Conservation (phyloP, 2,888 invertebrate genomes). For the Atherix ibis region DNA sequence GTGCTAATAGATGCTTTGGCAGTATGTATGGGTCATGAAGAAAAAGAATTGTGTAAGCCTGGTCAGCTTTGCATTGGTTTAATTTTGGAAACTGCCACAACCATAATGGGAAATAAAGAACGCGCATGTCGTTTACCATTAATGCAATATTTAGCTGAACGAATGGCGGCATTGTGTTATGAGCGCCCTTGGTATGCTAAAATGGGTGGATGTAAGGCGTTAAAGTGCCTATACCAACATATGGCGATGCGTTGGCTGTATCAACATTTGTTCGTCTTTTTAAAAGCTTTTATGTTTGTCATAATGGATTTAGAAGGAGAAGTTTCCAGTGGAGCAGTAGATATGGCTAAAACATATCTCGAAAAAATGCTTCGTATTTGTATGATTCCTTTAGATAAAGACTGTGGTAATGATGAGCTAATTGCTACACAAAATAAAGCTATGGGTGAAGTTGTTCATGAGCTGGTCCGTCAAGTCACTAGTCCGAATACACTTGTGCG, state of each 20-base stretch:
- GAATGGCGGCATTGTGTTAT: constrained; percentile 88
- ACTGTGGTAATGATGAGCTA: constrained; percentile 35
- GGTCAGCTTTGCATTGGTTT: constrained; percentile 77
- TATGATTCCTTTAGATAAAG: constrained; percentile 34
- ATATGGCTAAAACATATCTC: constrained; percentile 83
- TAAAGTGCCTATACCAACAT: constrained; percentile 75
- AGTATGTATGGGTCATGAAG: constrained; percentile 92
- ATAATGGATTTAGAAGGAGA: constrained; percentile 93
- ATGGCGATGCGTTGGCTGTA: constrained; percentile 82
- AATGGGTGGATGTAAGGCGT: constrained; percentile 86
- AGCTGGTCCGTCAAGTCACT: constrained; percentile 83
- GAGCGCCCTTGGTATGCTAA: constrained; percentile 98
- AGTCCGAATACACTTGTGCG: constrained; percentile 83
- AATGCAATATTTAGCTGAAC: constrained; percentile 87
- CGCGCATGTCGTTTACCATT: constrained; percentile 79
- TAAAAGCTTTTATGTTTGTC: constrained; percentile 78
- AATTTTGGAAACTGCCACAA: constrained; percentile 79
- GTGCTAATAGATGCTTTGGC: constrained; percentile 85
- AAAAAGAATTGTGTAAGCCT: constrained; percentile 89
- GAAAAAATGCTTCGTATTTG: constrained; percentile 77
- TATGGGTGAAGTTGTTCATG: constrained; percentile 76
- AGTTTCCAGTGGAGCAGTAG: constrained; percentile 91
- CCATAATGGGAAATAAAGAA: constrained; percentile 74
- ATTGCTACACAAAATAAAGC: constrained; percentile 64
- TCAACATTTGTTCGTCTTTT: constrained; percentile 70